phyloP scores from a whole-genome alignment of 2,797 vertebrate species.

The Hippopotamyrus pictus region DNA sequence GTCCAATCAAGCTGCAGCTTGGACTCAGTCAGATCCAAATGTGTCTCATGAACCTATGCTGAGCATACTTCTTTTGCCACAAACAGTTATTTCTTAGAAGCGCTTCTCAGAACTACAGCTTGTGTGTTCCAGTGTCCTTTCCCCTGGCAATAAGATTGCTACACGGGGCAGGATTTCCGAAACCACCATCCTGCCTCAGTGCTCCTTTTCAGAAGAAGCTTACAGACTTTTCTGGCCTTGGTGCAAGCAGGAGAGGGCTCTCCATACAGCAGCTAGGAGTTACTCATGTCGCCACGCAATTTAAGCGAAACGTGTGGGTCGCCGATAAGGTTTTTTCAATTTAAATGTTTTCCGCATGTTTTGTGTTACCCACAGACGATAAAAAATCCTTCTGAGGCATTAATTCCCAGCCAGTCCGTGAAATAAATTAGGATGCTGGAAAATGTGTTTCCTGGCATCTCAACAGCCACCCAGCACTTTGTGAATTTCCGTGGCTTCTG shows the following conservation, averaged over 20 bases:
- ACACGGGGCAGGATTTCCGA: background rate
- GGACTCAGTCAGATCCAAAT: background rate
- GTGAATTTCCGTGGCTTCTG: background rate
- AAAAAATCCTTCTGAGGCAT: background rate
- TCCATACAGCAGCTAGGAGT: slow-evolving; percentile 38
- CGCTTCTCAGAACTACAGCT: background rate
- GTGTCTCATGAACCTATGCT: background rate
- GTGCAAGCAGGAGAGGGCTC: background rate
- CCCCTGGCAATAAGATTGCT: slow-evolving; percentile 4
- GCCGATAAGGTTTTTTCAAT: slow-evolving; percentile 55
- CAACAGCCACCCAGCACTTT: background rate
- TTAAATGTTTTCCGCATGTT: slow-evolving; percentile 28
- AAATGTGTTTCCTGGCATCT: background rate
- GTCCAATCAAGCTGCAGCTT: background rate
- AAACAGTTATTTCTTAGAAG: background rate
- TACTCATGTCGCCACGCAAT: slow-evolving; percentile 49
- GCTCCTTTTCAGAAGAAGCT: background rate
- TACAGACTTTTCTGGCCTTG: background rate
- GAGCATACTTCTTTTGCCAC: background rate
- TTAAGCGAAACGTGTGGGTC: slow-evolving; percentile 53
- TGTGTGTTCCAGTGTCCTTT: slow-evolving; percentile 13
- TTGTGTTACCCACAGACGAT: slow-evolving; percentile 5
- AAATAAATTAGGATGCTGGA: background rate
- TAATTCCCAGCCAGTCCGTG: background rate
- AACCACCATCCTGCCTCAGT: background rate